A percentile compares a stretch with the other conserved stretches of the same genome.
Evolutionary conservation across 2,113 vertebrate genomes (phyloP).

Genomic region (Mesoclemmys tuberculata): DNA sequence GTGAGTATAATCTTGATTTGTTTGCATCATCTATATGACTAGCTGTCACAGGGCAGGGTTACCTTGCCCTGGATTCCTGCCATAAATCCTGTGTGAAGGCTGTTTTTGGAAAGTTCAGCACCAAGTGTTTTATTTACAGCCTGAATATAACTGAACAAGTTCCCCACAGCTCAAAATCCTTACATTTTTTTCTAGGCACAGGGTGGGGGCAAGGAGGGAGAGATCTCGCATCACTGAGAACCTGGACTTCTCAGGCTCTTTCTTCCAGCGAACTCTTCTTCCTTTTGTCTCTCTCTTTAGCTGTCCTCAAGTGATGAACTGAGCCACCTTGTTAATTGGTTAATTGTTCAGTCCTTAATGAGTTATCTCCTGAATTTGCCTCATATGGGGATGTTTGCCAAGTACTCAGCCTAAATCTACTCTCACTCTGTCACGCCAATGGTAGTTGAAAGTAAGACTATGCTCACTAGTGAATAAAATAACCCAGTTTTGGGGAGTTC

Average conservation of each 20-base stretch:
- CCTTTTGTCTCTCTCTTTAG: not conserved
- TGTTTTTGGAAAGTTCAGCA: not conserved
- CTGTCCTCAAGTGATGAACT: not conserved
- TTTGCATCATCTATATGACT: not conserved
- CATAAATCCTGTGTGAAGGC: too few relatives aligned
- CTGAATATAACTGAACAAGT: not conserved
- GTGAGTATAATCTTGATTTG: not conserved
- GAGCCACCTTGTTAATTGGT: not conserved
- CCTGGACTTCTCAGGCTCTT: not conserved
- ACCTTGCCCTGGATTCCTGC: not conserved
- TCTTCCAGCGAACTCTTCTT: not conserved
- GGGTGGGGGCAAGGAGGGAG: not conserved
- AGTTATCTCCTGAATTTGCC: not conserved
- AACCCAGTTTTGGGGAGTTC: not conserved
- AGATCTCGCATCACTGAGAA: not conserved
- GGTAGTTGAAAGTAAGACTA: not conserved
- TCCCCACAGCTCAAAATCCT: not conserved
- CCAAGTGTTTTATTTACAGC: not conserved
- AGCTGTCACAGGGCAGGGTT: not conserved
- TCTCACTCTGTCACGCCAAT: not conserved
- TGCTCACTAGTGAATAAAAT: not conserved
- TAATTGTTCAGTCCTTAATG: not conserved
- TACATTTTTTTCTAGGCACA: not conserved
- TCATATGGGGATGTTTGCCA: not conserved
- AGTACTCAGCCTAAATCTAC: not conserved